Evolutionary conservation across 2,113 vertebrate species (phyloP), one percentile per base, ranked within the genome.

Genomic region (Aythya baeri): DNA sequence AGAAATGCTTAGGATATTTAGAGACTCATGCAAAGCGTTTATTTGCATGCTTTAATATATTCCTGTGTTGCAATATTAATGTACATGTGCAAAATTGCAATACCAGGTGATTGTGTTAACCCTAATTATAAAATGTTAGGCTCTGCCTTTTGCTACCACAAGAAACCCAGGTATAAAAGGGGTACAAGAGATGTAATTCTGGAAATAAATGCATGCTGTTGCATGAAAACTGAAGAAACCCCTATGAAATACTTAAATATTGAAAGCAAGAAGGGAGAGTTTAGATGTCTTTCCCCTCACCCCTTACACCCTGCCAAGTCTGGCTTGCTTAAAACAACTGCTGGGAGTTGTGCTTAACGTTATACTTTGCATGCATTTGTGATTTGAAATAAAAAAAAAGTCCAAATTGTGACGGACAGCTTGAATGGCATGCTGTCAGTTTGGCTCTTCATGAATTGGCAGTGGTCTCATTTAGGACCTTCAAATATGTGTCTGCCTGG

Each of bases 351-450:
- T 91, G 83, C 93, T 96, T 98, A 98, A 98, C 93, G 49, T 97
- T 98, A 95, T 97, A 97, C 97, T 99, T 98, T 98, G 96, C 98
- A 98, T 98, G 98, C 98, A 98, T 99, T 98, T 98, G 98, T 98
- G 98, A 98, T 98, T 98, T 97, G 96, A 97, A 97, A 96, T 73
- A 65, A 44, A 31, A 88, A 84, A 84, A 32, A 71, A 97, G 94
- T 92, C 89, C 91, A 96, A 94, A 98, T 95, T 88, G 87, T 94
- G 97, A 94, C 96, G 90, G 98, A 97, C 99, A 99, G 98, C 96
- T 98, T 98, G 99, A 99, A 96, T 99, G 99, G 98, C 99, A 98
- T 96, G 96, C 98, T 99, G 99, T 99, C 99, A 99, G 98, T 95
- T 96, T 97, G 97, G 97, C 97, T 98, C 98, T 96, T 98, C 96